Base-by-base conservation (phyloP, 2,888 invertebrate genomes). In the Netelia inedita region DNA sequence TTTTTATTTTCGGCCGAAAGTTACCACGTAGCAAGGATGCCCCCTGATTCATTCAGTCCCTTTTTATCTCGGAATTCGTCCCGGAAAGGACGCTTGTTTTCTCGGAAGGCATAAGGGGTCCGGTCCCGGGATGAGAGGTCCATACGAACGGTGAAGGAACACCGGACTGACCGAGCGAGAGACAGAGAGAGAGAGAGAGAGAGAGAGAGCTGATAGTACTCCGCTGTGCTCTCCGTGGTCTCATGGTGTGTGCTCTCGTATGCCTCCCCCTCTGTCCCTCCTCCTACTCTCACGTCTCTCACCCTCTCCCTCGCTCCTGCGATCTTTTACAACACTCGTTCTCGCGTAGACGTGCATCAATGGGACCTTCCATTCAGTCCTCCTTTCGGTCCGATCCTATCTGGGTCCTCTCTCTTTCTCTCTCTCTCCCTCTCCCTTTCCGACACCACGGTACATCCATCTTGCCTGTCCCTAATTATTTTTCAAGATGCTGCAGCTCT, bases 71-170 rank as follows among this genome's bases (percentile, higher is more conserved):
- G 92, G 93, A 93, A 93, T 93, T 93, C 91, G 92, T 93, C 93
- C 93, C 93, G 93, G 93, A 93, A 93, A 93, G 93, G 92, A 92
- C 92, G 93, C 91, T 88, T 88, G 91, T 92, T 93, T 93, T 93
- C 93, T 93, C 81, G 92, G 93, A 93, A 93, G 91, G 87, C 87
- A 83, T 86, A 86, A 88, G 75, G 69, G 72, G 5, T 23, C 76
- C 72, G 43, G 81, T 73, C 80, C 76, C 61, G 75, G 46, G 78
- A 72, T 41, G 66, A 78, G 69, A 59, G 87, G 86, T 86, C 75
- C 73, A 73, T 79, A 82, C 35, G 82, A 85, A 83, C 53, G 83
- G 80, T 71, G 79, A 81, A 75, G 79, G 79, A 84, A 82, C 65
- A 79, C 80, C 79, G 84, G 72, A 76, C 74, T 66, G 72, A 41